Percentiles rank a stretch among this genome's conserved stretches.
Evolutionary conservation across 2,797 vertebrate species (phyloP).

Genomic region (Hoplostethus mediterraneus): DNA sequence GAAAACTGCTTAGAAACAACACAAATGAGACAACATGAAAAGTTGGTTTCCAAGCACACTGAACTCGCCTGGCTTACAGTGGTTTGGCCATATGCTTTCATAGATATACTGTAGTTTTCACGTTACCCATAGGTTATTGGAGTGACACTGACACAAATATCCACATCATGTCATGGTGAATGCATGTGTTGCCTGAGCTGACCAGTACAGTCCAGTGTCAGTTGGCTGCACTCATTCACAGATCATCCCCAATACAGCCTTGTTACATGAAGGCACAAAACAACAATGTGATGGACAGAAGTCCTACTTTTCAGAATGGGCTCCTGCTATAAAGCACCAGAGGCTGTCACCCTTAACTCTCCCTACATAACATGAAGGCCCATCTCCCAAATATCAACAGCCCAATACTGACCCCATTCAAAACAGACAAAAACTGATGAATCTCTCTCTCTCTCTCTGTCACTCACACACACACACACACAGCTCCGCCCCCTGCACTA

Average conservation of each 20-base stretch:
- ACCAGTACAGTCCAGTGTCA: constrained; percentile 49
- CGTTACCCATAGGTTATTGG: not conserved
- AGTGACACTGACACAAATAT: constrained; percentile 14
- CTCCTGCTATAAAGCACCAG: constrained; percentile 1
- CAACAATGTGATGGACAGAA: constrained; percentile 6
- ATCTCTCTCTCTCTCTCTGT: constrained; percentile 18
- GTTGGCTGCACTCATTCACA: constrained; percentile 59
- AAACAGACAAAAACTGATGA: constrained; percentile 27
- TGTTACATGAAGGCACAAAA: constrained; percentile 37
- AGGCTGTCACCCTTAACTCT: constrained; percentile 11
- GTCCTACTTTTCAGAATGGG: constrained; percentile 8
- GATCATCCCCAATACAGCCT: constrained; percentile 42
- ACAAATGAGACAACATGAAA: not conserved
- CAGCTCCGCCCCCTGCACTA: constrained; percentile 36
- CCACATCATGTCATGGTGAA: constrained; percentile 16
- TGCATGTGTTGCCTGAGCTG: constrained; percentile 23
- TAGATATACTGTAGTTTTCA: not conserved
- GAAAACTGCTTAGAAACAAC: not conserved
- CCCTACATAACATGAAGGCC: constrained; percentile 14
- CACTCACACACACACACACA: constrained; percentile 36
- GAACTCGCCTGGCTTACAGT: not conserved
- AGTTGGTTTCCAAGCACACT: not conserved
- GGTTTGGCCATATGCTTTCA: not conserved
- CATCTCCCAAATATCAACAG: constrained; percentile 22
- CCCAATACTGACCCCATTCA: constrained; percentile 21